These are phyloP conservation scores for Strigamia transsilvanica DNA, from an alignment of 2,888 invertebrate species.

Conservation along the genomic window DNA sequence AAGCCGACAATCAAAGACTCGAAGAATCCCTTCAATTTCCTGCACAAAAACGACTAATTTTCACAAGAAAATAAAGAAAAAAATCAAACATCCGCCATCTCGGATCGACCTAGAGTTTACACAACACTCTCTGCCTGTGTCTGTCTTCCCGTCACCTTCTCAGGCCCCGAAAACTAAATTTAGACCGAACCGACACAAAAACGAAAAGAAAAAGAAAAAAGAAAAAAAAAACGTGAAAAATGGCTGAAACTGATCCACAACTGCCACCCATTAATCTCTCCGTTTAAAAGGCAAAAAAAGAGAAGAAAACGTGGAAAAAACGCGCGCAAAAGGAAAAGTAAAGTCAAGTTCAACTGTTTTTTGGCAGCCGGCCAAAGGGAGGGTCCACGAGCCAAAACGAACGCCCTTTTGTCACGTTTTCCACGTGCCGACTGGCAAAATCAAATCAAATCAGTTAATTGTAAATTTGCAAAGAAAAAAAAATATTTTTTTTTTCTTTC, in stretches of 20 bases:
- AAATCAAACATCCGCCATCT: slow-evolving; percentile 28
- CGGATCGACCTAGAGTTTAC: not conserved
- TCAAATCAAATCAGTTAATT: not conserved
- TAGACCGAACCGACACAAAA: not conserved
- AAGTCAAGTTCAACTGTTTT: slow-evolving; percentile 7
- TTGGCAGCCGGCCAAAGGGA: slow-evolving; percentile 13
- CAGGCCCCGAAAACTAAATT: not conserved
- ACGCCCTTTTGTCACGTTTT: not conserved
- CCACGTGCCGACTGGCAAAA: not conserved
- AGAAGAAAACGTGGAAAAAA: not conserved
- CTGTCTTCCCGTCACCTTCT: not conserved
- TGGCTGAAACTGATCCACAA: not conserved
- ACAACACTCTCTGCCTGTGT: not conserved
- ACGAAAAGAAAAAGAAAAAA: not conserved
- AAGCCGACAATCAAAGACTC: no score
- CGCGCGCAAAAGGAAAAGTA: not conserved
- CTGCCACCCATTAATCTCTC: not conserved
- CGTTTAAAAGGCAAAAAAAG: not conserved
- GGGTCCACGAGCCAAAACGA: not conserved
- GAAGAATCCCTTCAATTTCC: not conserved
- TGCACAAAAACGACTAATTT: not conserved
- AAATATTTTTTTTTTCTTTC: not conserved
- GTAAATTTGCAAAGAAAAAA: not conserved
- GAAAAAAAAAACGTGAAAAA: no score
- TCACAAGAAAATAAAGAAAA: not conserved